Conservation (phyloP, 2,888 invertebrate genomes). For the Operophtera brumata region DNA sequence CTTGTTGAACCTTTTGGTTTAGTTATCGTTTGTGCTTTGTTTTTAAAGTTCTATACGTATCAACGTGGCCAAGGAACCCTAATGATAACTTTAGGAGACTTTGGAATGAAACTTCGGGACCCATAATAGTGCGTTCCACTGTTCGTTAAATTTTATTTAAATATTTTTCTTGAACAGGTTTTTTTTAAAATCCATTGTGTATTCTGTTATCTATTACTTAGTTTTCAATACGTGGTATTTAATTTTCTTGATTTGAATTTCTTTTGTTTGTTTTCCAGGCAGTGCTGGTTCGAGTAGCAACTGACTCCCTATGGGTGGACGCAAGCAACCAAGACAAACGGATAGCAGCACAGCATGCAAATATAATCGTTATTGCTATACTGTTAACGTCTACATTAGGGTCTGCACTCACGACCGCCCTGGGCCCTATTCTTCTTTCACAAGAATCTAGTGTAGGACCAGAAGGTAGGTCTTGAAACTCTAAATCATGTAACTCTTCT, state of each 20-base stretch:
- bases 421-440: slow-evolving; percentile 68
- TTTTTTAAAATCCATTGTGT: too few relatives aligned
- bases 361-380: slow-evolving; percentile 74
- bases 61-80: too few relatives aligned
- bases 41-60: background rate
- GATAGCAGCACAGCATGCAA: slow-evolving; percentile 66
- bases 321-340: slow-evolving; percentile 55
- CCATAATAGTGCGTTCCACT: too few relatives aligned
- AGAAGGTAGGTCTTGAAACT: slow-evolving; percentile 60
- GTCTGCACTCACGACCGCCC: slow-evolving; percentile 60
- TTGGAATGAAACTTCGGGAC: too few relatives aligned
- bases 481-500: background rate
- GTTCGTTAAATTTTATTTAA: too few relatives aligned
- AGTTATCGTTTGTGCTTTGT: background rate
- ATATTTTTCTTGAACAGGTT: too few relatives aligned
- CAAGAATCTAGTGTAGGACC: slow-evolving; percentile 63
- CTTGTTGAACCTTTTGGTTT: slow-evolving; percentile 5
- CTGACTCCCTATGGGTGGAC: slow-evolving; percentile 66
- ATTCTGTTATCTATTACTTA: too few relatives aligned
- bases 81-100: too few relatives aligned
- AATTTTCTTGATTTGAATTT: background rate
- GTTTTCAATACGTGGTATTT: too few relatives aligned
- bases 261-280: slow-evolving; percentile 57
- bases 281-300: slow-evolving; percentile 68
- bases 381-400: slow-evolving; percentile 67